Evolutionary conservation across 2,888 invertebrate genomes (phyloP), one percentile per base, ranked within the genome.

Genomic region (Ptilodon capucinus): DNA sequence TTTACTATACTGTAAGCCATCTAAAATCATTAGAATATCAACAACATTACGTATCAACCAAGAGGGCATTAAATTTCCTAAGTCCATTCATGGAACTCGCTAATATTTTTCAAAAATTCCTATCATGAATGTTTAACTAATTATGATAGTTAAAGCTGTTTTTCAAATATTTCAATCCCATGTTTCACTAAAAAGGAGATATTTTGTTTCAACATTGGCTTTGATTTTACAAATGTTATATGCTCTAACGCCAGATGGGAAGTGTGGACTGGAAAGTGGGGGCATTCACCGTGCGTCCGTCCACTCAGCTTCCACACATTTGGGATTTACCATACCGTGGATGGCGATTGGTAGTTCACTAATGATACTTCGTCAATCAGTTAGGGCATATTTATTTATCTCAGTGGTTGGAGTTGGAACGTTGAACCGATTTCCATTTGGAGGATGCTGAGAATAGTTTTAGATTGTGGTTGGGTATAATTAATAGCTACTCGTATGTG

Each of bases 281-380:
- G 79, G 75, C 84, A 83, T 78, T 81, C 81, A 82, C 83, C 81
- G 79, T 71, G 68, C 71, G 78, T 79, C 79, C 81, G 79, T 84
- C 84, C 84, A 80, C 52, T 51, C 68, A 70, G 66, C 61, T 55
- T 66, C 64, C 68, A 67, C 56, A 65, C 59, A 54, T 59, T 65
- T 55, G 45, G n/a, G n/a, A n/a, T n/a, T 51, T 42, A 46, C 44
- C 48, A 45, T 44, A 48, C 40, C 28, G 28, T 28, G n/a, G 3
- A 28, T 28, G 9, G 17, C 6, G 35, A n/a, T n/a, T n/a, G n/a
- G n/a, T n/a, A n/a, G 16, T 11, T 17, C 8, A 16, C 35, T 35
- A 35, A 35, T 35, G 35, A 35, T 18, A 4, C 3, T 40, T 52
- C 48, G 49, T 51, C 41, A 62, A 57, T 43, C 21, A 30, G 46